These are phyloP conservation scores for Leptinotarsa peninsularis DNA, from an alignment of 2,888 invertebrate species.

Conservation along the genomic window DNA sequence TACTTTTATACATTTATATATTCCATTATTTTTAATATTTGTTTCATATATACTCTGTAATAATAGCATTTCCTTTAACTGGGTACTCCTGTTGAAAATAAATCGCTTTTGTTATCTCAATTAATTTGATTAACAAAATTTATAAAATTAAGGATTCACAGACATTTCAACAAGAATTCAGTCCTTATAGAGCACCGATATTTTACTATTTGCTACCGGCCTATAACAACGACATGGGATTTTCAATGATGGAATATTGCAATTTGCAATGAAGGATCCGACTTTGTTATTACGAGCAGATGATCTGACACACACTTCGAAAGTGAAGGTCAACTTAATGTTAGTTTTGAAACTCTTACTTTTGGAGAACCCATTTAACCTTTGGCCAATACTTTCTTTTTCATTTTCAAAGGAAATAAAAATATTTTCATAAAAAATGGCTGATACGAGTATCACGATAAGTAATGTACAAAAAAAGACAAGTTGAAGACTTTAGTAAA, in stretches of 20 bases:
- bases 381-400: not conserved
- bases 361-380: not conserved
- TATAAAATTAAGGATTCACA: too few species aligned
- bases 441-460: too few species aligned
- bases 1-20: too few species aligned
- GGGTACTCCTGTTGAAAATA: too few species aligned
- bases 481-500: too few species aligned
- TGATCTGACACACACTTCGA: conserved; percentile 4
- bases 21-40: too few species aligned
- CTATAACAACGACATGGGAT: not conserved
- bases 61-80: too few species aligned
- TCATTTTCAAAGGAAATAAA: not conserved
- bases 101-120: too few species aligned
- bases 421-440: not conserved
- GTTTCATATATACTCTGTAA: too few species aligned
- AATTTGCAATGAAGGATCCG: not conserved
- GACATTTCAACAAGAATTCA: not conserved
- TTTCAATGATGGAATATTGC: conserved; percentile 11
- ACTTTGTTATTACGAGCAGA: conserved; percentile 3
- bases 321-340: conserved; percentile 12
- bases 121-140: too few species aligned
- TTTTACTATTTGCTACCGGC: not conserved
- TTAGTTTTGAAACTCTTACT: conserved; percentile 11
- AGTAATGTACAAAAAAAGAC: too few species aligned
- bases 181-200: not conserved